A percentile compares a stretch with the other conserved stretches of the same genome.
Conservation (phyloP, 2,888 invertebrate genomes). For the Mamestra brassicae region DNA sequence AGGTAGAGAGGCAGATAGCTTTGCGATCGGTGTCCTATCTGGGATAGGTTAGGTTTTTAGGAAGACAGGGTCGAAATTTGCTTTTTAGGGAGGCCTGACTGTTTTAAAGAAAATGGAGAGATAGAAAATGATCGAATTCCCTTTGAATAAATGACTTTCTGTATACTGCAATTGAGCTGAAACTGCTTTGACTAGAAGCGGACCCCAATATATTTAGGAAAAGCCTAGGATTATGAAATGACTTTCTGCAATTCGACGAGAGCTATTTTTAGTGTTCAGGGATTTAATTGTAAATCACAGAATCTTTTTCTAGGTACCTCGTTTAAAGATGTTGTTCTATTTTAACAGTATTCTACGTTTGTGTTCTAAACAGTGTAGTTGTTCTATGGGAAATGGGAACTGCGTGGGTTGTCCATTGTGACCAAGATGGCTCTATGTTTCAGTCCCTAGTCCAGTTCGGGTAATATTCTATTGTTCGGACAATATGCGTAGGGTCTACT, state of each 20-base stretch:
- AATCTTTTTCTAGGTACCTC: background rate
- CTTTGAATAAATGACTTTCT: background rate
- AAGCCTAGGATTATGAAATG: too few relatives aligned
- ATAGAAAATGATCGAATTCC: background rate
- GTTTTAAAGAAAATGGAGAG: background rate
- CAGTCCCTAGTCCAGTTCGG: background rate
- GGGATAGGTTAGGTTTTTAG: background rate
- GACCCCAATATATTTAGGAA: too few relatives aligned
- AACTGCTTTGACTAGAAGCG: too few relatives aligned
- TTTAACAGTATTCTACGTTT: background rate
- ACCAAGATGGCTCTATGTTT: constrained; percentile 2
- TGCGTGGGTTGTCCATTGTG: constrained; percentile 22
- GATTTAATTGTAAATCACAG: background rate
- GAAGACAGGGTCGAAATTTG: background rate
- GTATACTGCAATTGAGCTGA: too few relatives aligned
- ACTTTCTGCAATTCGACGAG: background rate
- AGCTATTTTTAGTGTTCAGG: background rate
- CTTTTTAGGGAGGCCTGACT: background rate
- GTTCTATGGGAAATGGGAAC: constrained; percentile 1
- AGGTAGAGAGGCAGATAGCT: background rate
- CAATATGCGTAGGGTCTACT: background rate
- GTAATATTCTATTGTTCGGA: constrained; percentile 19
- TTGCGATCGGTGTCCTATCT: background rate
- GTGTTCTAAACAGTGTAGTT: background rate
- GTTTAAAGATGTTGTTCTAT: background rate